Conservation (phyloP, 2,888 invertebrate genomes). For the Ectobius pallidus region DNA sequence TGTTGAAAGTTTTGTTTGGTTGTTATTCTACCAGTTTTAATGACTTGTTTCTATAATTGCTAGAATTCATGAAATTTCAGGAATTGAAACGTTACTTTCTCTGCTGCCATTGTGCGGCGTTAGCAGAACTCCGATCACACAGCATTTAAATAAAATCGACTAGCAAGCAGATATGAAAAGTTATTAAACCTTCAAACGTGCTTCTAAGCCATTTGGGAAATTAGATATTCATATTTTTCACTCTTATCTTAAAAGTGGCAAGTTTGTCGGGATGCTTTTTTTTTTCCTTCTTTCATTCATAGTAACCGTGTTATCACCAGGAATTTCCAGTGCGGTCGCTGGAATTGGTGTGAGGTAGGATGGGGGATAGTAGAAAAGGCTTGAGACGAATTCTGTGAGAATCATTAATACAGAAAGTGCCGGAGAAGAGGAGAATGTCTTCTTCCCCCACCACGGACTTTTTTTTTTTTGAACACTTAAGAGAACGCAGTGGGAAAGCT, state of each 20-base stretch:
- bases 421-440: neutral
- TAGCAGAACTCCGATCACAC: too few species aligned
- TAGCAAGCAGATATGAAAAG: neutral
- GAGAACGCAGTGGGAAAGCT: neutral
- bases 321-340: too few species aligned
- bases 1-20: too few species aligned
- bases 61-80: too few species aligned
- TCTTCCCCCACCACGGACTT: neutral
- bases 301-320: too few species aligned
- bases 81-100: too few species aligned
- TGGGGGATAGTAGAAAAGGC: too few species aligned
- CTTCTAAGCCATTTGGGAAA: neutral
- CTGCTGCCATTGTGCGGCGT: too few species aligned
- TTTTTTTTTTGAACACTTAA: neutral
- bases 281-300: neutral
- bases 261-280: neutral
- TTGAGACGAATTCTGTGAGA: neutral
- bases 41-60: too few species aligned
- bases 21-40: too few species aligned
- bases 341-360: too few species aligned
- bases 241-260: neutral
- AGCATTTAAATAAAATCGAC: too few species aligned
- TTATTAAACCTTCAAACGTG: neutral
- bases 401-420: constrained; percentile 1
- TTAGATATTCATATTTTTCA: constrained; percentile 13